A percentile compares a stretch with the other conserved stretches of the same genome.
These are phyloP conservation scores for Buphagus erythrorhynchus DNA, from an alignment of 2,797 vertebrate species.

Conservation along the genomic window DNA sequence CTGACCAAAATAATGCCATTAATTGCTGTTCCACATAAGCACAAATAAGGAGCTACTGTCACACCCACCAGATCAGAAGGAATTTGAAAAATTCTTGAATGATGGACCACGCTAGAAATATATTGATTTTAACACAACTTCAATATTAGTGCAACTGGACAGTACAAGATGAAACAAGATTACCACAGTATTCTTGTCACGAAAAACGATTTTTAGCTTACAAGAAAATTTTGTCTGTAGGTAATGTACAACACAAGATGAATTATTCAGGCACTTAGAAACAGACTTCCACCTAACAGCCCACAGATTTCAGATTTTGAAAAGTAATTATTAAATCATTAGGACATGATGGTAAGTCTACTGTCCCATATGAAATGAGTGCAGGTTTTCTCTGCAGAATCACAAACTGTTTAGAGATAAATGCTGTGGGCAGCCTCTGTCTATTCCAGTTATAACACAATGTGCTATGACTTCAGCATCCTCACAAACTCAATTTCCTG, in stretches of 20 bases:
- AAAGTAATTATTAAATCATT: conserved; percentile 40
- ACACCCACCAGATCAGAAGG: neutral
- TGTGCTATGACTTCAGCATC: neutral
- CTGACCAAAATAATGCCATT: conserved; percentile 10
- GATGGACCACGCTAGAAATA: conserved; percentile 20
- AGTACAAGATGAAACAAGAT: neutral
- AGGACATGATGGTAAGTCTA: neutral
- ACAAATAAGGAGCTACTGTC: neutral
- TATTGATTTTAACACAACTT: neutral
- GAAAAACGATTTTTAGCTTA: neutral
- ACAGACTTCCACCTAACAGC: neutral
- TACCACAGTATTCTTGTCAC: neutral
- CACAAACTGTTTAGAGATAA: neutral
- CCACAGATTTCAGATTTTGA: neutral
- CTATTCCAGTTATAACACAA: neutral
- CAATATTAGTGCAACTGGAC: neutral
- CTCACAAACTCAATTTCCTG: neutral
- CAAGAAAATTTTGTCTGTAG: neutral
- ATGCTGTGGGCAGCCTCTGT: neutral
- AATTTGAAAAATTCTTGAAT: conserved; percentile 1
- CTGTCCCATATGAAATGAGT: neutral
- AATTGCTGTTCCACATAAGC: conserved; percentile 11
- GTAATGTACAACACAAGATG: neutral
- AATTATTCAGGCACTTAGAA: neutral
- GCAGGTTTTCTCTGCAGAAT: neutral